Base-by-base conservation (phyloP, 2,113 vertebrate species). In the Labrus mixtus region DNA sequence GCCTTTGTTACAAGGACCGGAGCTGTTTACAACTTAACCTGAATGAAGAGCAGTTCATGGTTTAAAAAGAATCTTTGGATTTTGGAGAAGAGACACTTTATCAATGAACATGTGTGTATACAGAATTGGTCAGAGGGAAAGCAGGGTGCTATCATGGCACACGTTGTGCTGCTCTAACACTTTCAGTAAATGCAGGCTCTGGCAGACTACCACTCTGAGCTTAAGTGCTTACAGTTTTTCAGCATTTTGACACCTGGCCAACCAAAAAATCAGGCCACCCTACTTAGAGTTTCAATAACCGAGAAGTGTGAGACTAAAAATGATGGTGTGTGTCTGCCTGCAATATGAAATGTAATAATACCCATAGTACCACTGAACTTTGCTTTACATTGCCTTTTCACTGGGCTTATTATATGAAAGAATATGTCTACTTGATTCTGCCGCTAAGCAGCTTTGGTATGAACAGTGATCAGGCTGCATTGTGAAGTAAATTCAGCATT, bases 101-200 rank as follows among this genome's bases (percentile, higher is more conserved):
- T 59, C 11, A 25, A 16, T 39, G 10, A 62, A 25, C 20, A 2
- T 16, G 41, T 43, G 10, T 13, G 16, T 12, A 16, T 46, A 3
- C 45, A 48, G 17, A 48, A 16, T 17, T 17, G 19, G 15, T 19
- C 46, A 4, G 6, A n/a, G n/a, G n/a, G n/a, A n/a, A n/a, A n/a
- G n/a, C 5, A 48, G 17, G 17, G 8, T 23, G 48, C 55, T 10
- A 8, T 22, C 7, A 29, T 10, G n/a, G 2, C 10, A 50, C 29
- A 51, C 53, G 41, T 33, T 60, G 2, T 48, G 46, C 46, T 48
- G 46, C 46, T 48, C 46, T 16, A 10, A 72, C 23, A 77, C 56
- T 20, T 67, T 36, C 17, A 57, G 54, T 62, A 73, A 70, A 76
- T 62, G 54, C 48, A 76, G 36, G 22, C 17, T 48, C 15, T 46